Base-by-base conservation (phyloP, 2,888 invertebrate genomes). In the Tinea semifulvella region DNA sequence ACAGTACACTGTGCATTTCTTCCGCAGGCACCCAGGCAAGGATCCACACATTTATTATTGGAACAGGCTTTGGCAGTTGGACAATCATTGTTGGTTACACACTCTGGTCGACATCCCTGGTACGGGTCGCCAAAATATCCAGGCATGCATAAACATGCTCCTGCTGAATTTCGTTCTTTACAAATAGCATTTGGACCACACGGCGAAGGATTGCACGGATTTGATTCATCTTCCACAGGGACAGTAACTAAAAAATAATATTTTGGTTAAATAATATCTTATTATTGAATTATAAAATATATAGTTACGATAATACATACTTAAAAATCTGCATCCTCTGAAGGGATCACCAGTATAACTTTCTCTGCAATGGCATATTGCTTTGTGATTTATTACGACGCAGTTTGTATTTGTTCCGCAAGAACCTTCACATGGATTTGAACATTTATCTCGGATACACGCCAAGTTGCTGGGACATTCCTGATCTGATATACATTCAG, bases 61-160 rank as follows among this genome's bases (percentile, higher is more conserved):
- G 90, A 80, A 61, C 95, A 96, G 43, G 94, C 90, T 56, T 85
- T 89, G 53, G 87, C 85, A 50, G 85, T 84, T 22, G 87, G 76
- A 56, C 94, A 94, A 57, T 94, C 94, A 18, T 89, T 88, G 61
- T 94, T 94, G 42, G 74, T 88, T 2, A 92, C 89, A 63, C 94
- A 94, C 76, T 94, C 93, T 2, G 93, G 93, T 53, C 91, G 84
- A 63, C 94, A 94, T 47, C 91, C 90, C 1, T 88, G 86, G 60
- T 93, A 92, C 1, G 95, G 94, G 73, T 95, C 93, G 26, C 95
- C 95, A 53, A 88, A 89, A 65, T 92, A 94, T 61, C 91, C 91
- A 8, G 89, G 85, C 46, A 90, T 68, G 61, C 95, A 95, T 10
- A 86, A 84, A 61, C 95, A 95, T 13, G 93, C 89, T 42, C 92